phyloP scores from a whole-genome alignment of 2,113 vertebrate species.

The cat (Felis catus) region F.catus_Fca126_mat1.0 CM031416.1:149011001-149011500 shows the following conservation, averaged over 20 bases:
- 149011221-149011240: too few species aligned
- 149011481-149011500: accelerated
- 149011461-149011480: not conserved
- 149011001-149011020: accelerated
- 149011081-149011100: not conserved
- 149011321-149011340: too few species aligned
- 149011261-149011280: too few species aligned
- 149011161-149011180: not conserved
- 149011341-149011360: too few species aligned
- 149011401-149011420: not conserved
- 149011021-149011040: accelerated
- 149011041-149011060: not conserved
- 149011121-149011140: not conserved
- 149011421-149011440: not conserved
- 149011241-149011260: too few species aligned
- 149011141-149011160: not conserved
- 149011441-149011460: not conserved
- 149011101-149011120: not conserved
- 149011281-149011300: too few species aligned
- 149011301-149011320: too few species aligned
- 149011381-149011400: too few species aligned
- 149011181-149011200: not conserved
- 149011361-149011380: too few species aligned
- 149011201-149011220: too few species aligned
- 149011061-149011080: accelerated